Evolutionary conservation across 1,140 invertebrate genomes (phyloP).

Genomic region (Scaptodrosophila lebanonensis): DNA sequence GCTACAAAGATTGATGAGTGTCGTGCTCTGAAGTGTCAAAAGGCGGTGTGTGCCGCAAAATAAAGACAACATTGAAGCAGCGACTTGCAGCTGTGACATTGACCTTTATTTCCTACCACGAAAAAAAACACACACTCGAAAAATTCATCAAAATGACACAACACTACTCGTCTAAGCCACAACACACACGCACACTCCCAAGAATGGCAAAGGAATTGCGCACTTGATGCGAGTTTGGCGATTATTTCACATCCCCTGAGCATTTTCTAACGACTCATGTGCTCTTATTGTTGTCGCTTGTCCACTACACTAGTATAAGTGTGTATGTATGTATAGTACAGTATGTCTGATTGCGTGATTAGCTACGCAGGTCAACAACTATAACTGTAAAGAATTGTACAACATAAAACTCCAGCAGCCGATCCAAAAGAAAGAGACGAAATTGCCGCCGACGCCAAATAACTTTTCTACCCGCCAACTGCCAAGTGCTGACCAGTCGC

Average conservation of each 20-base stretch:
- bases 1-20: slow-evolving; percentile 39
- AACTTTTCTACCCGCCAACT: too few relatives aligned
- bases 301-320: too few relatives aligned
- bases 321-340: slow-evolving; percentile 16
- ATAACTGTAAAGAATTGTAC: slow-evolving; percentile 46
- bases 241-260: slow-evolving; percentile 24
- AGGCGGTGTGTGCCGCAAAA: slow-evolving; percentile 11
- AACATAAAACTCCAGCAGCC: neutral
- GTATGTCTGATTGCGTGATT: slow-evolving; percentile 49
- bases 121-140: too few relatives aligned
- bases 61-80: slow-evolving; percentile 9
- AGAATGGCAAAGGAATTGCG: too few relatives aligned
- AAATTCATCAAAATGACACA: too few relatives aligned
- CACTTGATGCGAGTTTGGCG: slow-evolving; percentile 26
- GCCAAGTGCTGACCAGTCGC: too few relatives aligned
- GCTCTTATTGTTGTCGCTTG: slow-evolving; percentile 26
- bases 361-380: slow-evolving; percentile 31
- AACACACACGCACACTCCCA: too few relatives aligned
- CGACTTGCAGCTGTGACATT: slow-evolving; percentile 44
- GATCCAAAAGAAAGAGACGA: too few relatives aligned
- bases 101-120: slow-evolving; percentile 57
- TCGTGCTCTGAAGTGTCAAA: slow-evolving; percentile 51
- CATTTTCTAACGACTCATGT: slow-evolving; percentile 60
- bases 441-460: slow-evolving; percentile 14
- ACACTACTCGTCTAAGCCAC: too few relatives aligned